Base-by-base conservation (phyloP, 2,113 vertebrate species). In the Barnardius zonarius region DNA sequence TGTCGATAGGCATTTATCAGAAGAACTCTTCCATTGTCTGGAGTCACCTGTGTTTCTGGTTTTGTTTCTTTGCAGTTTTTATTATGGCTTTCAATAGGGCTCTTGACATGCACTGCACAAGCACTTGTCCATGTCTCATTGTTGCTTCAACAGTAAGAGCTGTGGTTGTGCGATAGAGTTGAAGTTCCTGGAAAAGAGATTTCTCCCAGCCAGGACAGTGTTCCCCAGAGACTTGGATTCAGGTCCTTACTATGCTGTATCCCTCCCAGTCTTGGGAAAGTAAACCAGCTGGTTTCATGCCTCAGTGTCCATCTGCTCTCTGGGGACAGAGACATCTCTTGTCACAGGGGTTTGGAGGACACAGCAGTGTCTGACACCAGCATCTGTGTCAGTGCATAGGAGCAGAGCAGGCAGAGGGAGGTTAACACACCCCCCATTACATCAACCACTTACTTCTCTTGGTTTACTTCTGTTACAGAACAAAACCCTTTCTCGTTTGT, bases 381-480 rank as follows among this genome's bases (percentile, higher is more conserved):
- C 5, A 52, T 18, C 49, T 64, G 63, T 76, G 41, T 62, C 54
- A 57, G 74, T 1, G 1, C 0, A 0, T 25, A 37, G 52, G 57
- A 84, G 49, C 90, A 86, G 51, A 61, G 62, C 73, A 69, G 59
- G 44, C 67, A 52, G 86, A 64, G 75, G 75, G 28, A 83, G 54
- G 89, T 90, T 83, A 79, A 90, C 66, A 35, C 78, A 1, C 43
- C 1, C 35, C 5, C 75, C 27, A 1, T 63, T 72, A n/a, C 46
- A 86, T 64, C 57, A 14, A 73, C 48, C 68, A 16, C 70, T 83
- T 51, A 17, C 70, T 83, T 51, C 22, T 75, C 80, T 37, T 72
- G 72, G 55, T 93, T 95, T 86, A 86, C 92, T 78, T 79, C 68
- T 88, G 28, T 73, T 51, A 31, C 49, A 57, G 86, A 80, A 70